Percentiles rank a stretch among this genome's conserved stretches.
These are phyloP conservation scores for Rhipidura dahli DNA, from an alignment of 2,113 vertebrate genomes.

Conservation along the genomic window DNA sequence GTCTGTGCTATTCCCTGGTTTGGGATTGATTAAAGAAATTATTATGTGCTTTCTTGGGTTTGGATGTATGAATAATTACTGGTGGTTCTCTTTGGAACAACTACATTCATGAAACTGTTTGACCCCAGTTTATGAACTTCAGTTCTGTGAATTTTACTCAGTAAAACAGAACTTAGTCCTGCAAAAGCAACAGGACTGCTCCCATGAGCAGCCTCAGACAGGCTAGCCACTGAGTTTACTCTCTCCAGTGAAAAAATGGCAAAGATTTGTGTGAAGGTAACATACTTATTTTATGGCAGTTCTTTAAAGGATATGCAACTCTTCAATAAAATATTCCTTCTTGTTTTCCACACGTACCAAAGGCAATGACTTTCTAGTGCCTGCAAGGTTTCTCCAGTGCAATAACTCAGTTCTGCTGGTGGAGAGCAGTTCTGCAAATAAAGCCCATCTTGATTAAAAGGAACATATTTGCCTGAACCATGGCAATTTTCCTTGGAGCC, in stretches of 20 bases:
- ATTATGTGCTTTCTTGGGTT: not conserved
- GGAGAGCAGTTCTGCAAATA: not conserved
- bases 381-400: not conserved
- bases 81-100: not conserved
- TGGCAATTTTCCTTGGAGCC: not conserved
- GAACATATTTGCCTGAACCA: not conserved
- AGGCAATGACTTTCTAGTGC: not conserved
- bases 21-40: not conserved
- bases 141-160: not conserved
- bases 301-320: not conserved
- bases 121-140: not conserved
- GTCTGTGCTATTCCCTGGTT: not conserved
- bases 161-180: not conserved
- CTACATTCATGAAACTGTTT: not conserved
- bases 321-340: not conserved
- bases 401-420: not conserved
- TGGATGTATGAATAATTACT: not conserved
- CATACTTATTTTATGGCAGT: accelerated
- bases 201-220: not conserved
- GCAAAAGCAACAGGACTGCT: not conserved
- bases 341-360: not conserved
- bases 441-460: not conserved
- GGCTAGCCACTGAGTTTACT: not conserved
- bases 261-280: not conserved
- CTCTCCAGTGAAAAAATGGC: not conserved